phyloP scores from a whole-genome alignment of 2,888 invertebrate genomes.

The Ophion slaviceki region DNA sequence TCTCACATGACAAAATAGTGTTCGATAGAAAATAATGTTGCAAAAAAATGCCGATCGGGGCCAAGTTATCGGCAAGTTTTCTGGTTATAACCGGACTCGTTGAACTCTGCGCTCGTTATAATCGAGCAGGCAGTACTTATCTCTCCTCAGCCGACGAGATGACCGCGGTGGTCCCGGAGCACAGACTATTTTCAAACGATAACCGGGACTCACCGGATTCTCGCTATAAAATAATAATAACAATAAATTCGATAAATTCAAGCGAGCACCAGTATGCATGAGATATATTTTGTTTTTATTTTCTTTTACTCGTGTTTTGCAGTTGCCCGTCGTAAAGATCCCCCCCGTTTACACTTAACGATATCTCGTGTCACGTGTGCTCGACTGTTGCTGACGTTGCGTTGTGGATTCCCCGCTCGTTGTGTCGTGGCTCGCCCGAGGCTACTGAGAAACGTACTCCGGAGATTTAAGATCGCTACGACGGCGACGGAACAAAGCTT shows the following conservation, averaged over 20 bases:
- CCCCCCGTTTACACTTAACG: background rate
- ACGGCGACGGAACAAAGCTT: slow-evolving; percentile 20
- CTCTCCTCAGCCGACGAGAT: slow-evolving; percentile 65
- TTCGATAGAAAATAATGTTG: slow-evolving; percentile 46
- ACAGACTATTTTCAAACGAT: slow-evolving; percentile 76
- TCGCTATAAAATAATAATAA: slow-evolving; percentile 22
- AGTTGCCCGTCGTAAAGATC: background rate
- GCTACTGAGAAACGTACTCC: slow-evolving; percentile 40
- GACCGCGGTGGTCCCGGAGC: slow-evolving; percentile 74
- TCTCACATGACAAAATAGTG: slow-evolving; percentile 26
- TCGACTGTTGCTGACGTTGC: slow-evolving; percentile 49
- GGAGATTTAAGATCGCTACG: slow-evolving; percentile 22
- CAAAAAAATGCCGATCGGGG: slow-evolving; percentile 73
- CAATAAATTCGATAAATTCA: slow-evolving; percentile 38
- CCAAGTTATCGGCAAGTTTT: slow-evolving; percentile 74
- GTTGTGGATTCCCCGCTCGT: slow-evolving; percentile 41
- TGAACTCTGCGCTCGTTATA: slow-evolving; percentile 74
- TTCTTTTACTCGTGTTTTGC: background rate
- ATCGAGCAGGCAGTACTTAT: slow-evolving; percentile 75
- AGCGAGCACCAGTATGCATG: slow-evolving; percentile 6
- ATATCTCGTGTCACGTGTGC: slow-evolving; percentile 63
- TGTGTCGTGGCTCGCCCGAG: slow-evolving; percentile 61
- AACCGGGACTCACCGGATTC: slow-evolving; percentile 80
- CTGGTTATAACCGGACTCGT: slow-evolving; percentile 75
- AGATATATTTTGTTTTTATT: background rate